Base-by-base conservation (phyloP, 35 echinoderm and acorn worm genomes). In the Apostichopus californicus region DNA sequence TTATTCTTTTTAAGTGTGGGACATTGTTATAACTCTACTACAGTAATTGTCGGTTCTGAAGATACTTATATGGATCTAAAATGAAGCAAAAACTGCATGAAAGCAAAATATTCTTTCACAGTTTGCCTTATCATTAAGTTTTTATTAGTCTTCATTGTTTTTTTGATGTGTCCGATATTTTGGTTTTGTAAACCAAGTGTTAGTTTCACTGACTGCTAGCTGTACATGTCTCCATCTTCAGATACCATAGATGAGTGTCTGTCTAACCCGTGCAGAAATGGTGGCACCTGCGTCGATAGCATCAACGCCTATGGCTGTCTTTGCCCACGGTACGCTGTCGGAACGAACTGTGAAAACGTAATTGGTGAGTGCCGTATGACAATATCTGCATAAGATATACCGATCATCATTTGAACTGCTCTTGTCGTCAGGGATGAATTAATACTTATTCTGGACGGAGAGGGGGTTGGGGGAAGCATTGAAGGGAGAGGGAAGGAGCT, bases 241-340 rank as follows among this genome's bases (percentile, higher is more conserved):
- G 96, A 98, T 92, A 77, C 92, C 15, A 23, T 92, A 18, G 83
- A 95, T 86, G 94, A 95, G 57, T 95, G 94, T 79, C 8, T 70
- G 54, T 93, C 91, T 18, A 70, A 34, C 13, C 94, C 94, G 1
- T 95, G 94, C 78, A 59, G 56, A 84, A 95, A 95, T 78, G 92
- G 94, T 28, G 94, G 61, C 17, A 93, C 86, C 65, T 95, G 94
- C 83, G 88, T 95, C 9, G 87, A 95, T 88, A 95, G 94, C 52
- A 90, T 95, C 18, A 87, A 90, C 79, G 14, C 65, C 17, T 95
- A 93, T 68, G 94, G 87, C 15, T 95, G 94, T n/a, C 92, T 73
- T 64, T 95, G 94, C 63, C 86, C 78, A 15, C 59, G 79, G 20
- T 86, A 91, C 22, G 91, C 9, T 26, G 65, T 20, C 9, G 94